Evolutionary conservation across 2,113 vertebrate species (phyloP), one percentile per base, ranked within the genome.

Genomic region (Sprattus sprattus): DNA sequence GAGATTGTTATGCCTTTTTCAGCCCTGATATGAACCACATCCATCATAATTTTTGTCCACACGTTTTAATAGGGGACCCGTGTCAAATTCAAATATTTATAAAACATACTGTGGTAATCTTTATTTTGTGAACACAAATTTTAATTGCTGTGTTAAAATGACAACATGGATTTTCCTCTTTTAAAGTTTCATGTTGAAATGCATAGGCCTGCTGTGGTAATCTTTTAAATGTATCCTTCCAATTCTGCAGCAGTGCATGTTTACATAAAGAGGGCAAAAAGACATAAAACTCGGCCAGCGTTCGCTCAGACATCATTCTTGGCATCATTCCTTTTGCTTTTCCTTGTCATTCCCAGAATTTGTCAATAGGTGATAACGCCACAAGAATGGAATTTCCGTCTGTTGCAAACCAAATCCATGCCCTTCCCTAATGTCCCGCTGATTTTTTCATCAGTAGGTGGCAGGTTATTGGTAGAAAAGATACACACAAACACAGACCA

Each of bases 11-110:
- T 87, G 25, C 32, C 71, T 78, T 78, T 78, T 82, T 54, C 88
- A 82, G 86, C 60, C 83, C 84, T 84, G 52, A 87, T 28, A 93
- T 90, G 90, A 91, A 93, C 60, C 46, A 3, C 54, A 87, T 91
- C 90, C 88, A 90, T 88, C 87, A 87, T 86, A 90, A 91, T 87
- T 84, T 88, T 67, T 88, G 86, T 88, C 75, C 28, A n/a, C 82
- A 84, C 82, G 64, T 80, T 85, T 78, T 78, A 39, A 15, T 11
- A 78, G 32, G n/a, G 32, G 32, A 78, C 71, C 71, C 71, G 4
- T 39, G 71, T 78, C 32, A 15, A 78, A 78, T 16, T 39, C 6
- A 15, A 39, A 6, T 78, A 78, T 78, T 39, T 78, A 32, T 32
- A 39, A 16, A 39, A 78, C 71, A 78, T 39, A 78, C 15, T 78